Base-by-base conservation (phyloP, 1,140 invertebrate species). In the Parapsyche elsis region DNA sequence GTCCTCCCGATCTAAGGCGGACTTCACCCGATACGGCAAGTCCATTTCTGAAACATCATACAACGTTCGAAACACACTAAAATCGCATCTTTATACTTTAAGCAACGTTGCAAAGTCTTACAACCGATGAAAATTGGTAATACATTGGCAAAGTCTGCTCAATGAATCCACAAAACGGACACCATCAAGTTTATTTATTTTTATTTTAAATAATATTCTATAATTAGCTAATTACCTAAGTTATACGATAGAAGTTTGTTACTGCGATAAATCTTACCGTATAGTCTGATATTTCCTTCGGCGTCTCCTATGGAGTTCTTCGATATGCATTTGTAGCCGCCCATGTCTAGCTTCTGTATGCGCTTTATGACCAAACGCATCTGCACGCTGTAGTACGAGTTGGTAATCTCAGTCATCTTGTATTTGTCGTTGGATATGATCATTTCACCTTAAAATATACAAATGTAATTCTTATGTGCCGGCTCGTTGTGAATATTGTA, bases 251-350 rank as follows among this genome's bases (percentile, higher is more conserved):
- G n/a, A n/a, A n/a, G n/a, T 46, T 46, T 46, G 5, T 46, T 46
- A 46, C 10, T 14, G 16, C 4, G 12, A 53, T 14, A 53, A 53
- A 14, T 88, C 92, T 92, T 89, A 97, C 96, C 95, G 85, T 96
- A 96, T 57, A 98, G 90, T 81, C 94, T 91, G 85, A 98, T 96
- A 81, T 93, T 94, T 61, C 95, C 95, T 85, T 96, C 94, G 14
- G 96, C 96, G 81, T 94, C 94, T 0, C 96, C 96, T 78, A 97
- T 94, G 44, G 94, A 95, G 88, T 98, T 98, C 87, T 96, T 96
- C 16, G 95, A 96, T 81, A 97, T 95, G 88, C 96, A 98, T 85
- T 95, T 96, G 89, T 97, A 98, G 10, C 94, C 93, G 0, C 96
- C 95, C 84, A 96, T 93, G 88, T 98, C 96, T 45, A 90, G 90